Evolutionary conservation across 2,888 invertebrate genomes (phyloP), one percentile per base, ranked within the genome.

Genomic region (Nipponacmea schrenckii): DNA sequence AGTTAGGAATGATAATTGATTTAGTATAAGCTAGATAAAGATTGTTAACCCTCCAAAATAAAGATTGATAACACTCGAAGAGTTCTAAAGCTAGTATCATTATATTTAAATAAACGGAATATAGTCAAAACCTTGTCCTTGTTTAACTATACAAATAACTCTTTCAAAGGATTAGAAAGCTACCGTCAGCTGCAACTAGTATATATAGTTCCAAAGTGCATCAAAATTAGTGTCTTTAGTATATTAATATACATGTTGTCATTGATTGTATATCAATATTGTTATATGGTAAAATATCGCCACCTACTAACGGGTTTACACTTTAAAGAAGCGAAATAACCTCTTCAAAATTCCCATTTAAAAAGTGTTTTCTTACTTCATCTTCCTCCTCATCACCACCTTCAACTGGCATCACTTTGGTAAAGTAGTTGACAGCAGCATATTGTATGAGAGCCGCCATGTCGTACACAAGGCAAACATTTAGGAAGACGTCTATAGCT

Each of bases 351-450:
- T 31, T 3, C 5, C 5, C 5, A 2, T 31, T 31, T 31, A 31
- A 31, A 31, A 31, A 31, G 31, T n/a, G n/a, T n/a, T 17, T 14
- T 20, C 64, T n/a, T 20, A 66, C 74, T 20, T 74, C 78, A 8
- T 81, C 81, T 5, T 82, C 82, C 1, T 79, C 79, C 14, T 79
- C 79, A 4, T 79, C 73, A 10, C 77, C 76, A 0, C 80, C 80
- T 64, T 83, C 84, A 24, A 69, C 17, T 8, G 83, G 81, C 70
- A 83, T 76, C 10, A 82, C 75, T 71, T 88, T 88, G 12, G 87
- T 88, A 78, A 87, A 87, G 77, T 87, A 88, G 76, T 89, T 87
- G 20, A 88, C 88, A 3, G 86, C 83, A 7, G 87, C 87, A 71
- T 86, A 88, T 73, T 89, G 87, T 20, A 88, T 83, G 73, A 88